Conservation (phyloP, 2,113 vertebrate species). For the Puffinus mauretanicus region DNA sequence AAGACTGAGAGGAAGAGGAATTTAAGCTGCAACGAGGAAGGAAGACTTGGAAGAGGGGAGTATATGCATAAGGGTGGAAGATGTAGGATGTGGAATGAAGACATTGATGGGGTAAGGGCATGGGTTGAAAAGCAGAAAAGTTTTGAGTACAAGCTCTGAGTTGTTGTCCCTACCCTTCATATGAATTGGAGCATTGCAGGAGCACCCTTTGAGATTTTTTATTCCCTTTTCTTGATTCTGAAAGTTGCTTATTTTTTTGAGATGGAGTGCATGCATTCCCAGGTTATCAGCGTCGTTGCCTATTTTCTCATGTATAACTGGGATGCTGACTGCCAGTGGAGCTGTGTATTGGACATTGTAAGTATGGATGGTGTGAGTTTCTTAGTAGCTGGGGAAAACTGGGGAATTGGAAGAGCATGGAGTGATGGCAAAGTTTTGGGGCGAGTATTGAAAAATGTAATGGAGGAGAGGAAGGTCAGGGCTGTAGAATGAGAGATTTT, state of each 20-base stretch:
- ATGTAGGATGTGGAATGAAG: background rate
- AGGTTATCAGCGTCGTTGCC: background rate
- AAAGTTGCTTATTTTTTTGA: background rate
- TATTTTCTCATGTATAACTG: background rate
- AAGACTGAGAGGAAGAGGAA: background rate
- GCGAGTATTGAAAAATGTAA: fast-evolving
- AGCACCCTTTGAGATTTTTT: background rate
- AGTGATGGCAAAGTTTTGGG: background rate
- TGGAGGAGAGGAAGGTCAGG: background rate
- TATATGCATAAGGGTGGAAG: background rate
- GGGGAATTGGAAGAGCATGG: background rate
- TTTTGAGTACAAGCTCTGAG: background rate
- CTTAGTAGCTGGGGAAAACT: background rate
- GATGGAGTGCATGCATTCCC: background rate
- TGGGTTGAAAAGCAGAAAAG: background rate
- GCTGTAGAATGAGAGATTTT: background rate
- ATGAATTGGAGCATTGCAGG: background rate
- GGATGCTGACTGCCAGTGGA: background rate
- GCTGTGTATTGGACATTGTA: background rate
- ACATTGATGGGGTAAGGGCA: background rate
- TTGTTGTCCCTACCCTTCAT: background rate
- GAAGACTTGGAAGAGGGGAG: background rate
- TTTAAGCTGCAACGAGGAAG: background rate
- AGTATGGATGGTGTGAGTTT: background rate
- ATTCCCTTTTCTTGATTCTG: background rate